Evolutionary conservation across 2,113 vertebrate genomes (phyloP).

Genomic region (Thermophis baileyi): DNA sequence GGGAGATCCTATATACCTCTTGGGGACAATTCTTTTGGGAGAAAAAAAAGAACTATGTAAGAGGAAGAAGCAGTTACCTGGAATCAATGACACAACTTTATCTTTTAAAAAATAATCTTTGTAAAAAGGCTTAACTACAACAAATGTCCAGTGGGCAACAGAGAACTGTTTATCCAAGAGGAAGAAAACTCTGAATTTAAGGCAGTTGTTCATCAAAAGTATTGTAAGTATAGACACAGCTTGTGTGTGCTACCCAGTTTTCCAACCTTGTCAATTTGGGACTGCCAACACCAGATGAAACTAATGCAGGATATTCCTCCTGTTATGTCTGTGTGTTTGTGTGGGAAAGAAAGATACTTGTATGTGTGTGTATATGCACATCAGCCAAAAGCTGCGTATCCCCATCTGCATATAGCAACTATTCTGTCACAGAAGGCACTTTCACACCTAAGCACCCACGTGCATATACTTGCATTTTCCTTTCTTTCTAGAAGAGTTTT

Average conservation of each 20-base stretch:
- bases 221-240: neutral
- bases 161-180: neutral
- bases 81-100: neutral
- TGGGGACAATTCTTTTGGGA: neutral
- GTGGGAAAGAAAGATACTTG: neutral
- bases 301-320: neutral
- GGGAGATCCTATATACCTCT: neutral
- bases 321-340: neutral
- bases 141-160: neutral
- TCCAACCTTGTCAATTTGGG: neutral
- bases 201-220: neutral
- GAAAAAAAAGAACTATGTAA: neutral
- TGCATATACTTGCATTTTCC: neutral
- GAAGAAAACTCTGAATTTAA: neutral
- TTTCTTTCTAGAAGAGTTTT: neutral
- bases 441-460: neutral
- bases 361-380: neutral
- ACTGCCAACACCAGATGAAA: neutral
- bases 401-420: neutral
- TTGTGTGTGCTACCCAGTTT: neutral
- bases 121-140: neutral
- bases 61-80: too few species aligned
- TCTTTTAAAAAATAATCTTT: neutral
- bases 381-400: neutral
- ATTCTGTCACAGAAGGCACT: neutral